Evolutionary conservation across 1,140 invertebrate genomes (phyloP), one percentile per base, ranked within the genome.

Genomic region (Atopsyche davidsoni): DNA sequence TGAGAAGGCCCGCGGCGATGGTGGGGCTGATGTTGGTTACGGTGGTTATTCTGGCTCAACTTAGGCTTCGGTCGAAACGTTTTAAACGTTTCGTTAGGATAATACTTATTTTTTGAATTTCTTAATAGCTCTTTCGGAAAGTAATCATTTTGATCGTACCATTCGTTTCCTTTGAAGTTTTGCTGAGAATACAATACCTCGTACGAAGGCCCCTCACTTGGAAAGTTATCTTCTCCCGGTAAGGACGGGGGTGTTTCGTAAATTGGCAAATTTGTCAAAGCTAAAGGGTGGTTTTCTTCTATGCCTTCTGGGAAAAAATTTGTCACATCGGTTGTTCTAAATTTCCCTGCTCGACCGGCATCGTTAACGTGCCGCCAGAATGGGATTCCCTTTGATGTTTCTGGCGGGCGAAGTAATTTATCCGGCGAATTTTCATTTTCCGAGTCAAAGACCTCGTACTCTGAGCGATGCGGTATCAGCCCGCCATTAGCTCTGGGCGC

Each of bases 111-210:
- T 63, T 69, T 60, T 63, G 64, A 43, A 45, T 55, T 34, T 59
- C 62, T 36, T 47, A 48, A 10, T 59, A 64, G 48, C 64, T 52
- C 45, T 43, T 59, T 60, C 59, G 64, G 16, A 62, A 55, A 22
- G 65, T 68, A 53, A 63, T 56, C 56, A 69, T 70, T 60, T 36
- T 58, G 51, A 43, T 57, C 55, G 31, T 57, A 58, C 56, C 56
- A 58, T 35, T 58, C 35, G 18, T 58, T 58, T 10, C 56, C 56
- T 49, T 58, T 58, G 19, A 58, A 58, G 28, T 58, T 46, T 14
- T 45, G 17, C 21, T 52, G 38, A 13, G 56, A 50, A 39, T 58
- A 58, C 11, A 44, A n/a, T 7, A 55, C 47, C 35, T 58, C 56
- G 28, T 46, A 58, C 4, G 24, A 51, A 1, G 51, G 52, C 13